phyloP scores from a whole-genome alignment of 2,797 vertebrate species.

The Myiotriccus ornatus region DNA sequence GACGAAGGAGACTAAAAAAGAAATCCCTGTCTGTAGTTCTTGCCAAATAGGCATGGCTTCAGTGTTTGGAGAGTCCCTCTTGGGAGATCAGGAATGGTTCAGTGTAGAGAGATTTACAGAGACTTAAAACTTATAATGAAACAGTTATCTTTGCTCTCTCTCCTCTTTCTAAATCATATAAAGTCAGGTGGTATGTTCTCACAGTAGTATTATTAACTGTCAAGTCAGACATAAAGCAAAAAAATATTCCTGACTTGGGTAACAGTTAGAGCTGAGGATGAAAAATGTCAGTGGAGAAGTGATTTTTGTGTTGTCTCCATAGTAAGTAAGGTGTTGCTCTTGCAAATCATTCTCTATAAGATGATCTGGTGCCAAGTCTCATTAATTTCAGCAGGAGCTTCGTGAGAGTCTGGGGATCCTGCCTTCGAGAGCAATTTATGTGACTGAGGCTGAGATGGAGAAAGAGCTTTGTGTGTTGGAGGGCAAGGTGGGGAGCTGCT shows the following conservation, averaged over 20 bases:
- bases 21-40: slow-evolving; percentile 56
- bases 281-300: not conserved
- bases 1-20: slow-evolving; percentile 17
- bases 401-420: slow-evolving; percentile 14
- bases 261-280: not conserved
- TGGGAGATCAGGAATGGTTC: slow-evolving; percentile 16
- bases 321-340: slow-evolving; percentile 5
- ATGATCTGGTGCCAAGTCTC: slow-evolving; percentile 28
- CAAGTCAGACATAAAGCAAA: slow-evolving; percentile 10
- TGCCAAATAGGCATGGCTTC: slow-evolving; percentile 56
- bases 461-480: slow-evolving; percentile 3
- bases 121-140: slow-evolving; percentile 58
- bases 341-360: not conserved
- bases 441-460: not conserved
- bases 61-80: slow-evolving; percentile 46
- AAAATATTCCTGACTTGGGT: not conserved
- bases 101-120: slow-evolving; percentile 48
- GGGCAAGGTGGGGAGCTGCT: not conserved
- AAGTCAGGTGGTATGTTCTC: slow-evolving; percentile 25
- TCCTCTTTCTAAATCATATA: slow-evolving; percentile 29
- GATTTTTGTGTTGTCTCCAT: not conserved
- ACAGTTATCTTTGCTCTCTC: slow-evolving; percentile 56
- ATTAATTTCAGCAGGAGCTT: slow-evolving; percentile 36
- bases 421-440: slow-evolving; percentile 1
- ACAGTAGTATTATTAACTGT: slow-evolving; percentile 42